Evolutionary conservation across 2,797 vertebrate genomes (phyloP).

Genomic region (Euthynnus affinis): DNA sequence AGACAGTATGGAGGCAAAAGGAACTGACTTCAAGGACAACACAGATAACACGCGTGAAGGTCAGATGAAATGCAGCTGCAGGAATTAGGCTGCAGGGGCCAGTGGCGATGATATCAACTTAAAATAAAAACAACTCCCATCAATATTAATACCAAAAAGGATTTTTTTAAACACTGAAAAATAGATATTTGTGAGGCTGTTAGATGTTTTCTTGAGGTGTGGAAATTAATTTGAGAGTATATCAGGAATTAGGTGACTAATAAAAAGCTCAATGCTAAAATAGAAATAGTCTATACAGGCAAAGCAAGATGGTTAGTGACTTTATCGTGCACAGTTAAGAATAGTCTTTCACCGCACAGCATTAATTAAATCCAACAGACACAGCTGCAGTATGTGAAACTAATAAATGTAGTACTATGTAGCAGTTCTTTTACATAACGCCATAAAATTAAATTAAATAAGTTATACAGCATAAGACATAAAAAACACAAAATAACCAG

Average conservation of each 20-base stretch:
- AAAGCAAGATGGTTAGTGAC: not conserved
- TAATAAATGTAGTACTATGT: not conserved
- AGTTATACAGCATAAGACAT: not conserved
- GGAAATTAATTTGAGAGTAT: not conserved
- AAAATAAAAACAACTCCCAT: not conserved
- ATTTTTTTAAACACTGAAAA: slow-evolving; percentile 1
- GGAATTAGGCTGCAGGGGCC: slow-evolving; percentile 38
- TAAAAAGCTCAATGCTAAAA: not conserved
- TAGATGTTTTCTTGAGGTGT: not conserved
- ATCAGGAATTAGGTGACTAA: not conserved
- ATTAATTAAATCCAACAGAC: not conserved
- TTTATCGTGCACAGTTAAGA: not conserved
- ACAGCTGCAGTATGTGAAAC: not conserved
- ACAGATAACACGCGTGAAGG: slow-evolving; percentile 32
- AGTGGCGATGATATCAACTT: not conserved
- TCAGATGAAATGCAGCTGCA: slow-evolving; percentile 35
- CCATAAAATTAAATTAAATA: not conserved
- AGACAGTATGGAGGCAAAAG: not conserved
- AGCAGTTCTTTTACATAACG: not conserved
- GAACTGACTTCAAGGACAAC: slow-evolving; percentile 63
- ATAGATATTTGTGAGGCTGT: not conserved
- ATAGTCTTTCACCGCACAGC: not conserved
- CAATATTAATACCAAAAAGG: not conserved
- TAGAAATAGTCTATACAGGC: not conserved
- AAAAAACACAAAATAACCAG: not conserved